phyloP scores from a whole-genome alignment of 1,140 invertebrate species.

The Apis laboriosa region DNA sequence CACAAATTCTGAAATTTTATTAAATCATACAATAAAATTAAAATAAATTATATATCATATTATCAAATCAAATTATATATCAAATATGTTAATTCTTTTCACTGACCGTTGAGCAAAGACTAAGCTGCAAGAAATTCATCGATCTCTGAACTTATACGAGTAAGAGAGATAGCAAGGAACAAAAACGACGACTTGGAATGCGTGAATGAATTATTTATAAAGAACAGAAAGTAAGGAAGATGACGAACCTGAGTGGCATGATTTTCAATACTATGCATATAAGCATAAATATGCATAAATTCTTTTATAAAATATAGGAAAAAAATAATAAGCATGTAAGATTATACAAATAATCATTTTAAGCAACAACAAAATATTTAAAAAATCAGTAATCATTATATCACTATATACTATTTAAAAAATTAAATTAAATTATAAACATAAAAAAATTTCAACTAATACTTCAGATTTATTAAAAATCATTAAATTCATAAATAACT shows the following conservation, averaged over 20 bases:
- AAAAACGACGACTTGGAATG: constrained; percentile 60
- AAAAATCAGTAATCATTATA: background rate
- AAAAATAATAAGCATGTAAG: background rate
- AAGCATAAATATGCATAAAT: constrained; percentile 14
- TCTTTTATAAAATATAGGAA: background rate
- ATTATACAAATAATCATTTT: background rate
- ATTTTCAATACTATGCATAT: constrained; percentile 37
- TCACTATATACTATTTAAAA: no score
- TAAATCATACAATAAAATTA: background rate
- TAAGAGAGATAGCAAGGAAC: constrained; percentile 14
- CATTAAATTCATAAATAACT: no score
- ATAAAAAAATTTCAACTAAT: no score
- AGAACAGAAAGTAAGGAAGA: constrained; percentile 42
- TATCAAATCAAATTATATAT: no score
- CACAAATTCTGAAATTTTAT: background rate
- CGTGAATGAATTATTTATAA: constrained; percentile 69
- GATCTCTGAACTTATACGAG: background rate
- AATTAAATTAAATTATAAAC: background rate
- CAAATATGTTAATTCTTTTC: background rate
- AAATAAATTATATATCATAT: no score
- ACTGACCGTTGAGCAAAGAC: background rate
- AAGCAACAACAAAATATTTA: background rate
- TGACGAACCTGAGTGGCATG: constrained; percentile 45
- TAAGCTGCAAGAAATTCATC: background rate
- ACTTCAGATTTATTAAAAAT: no score